phyloP scores from a whole-genome alignment of 2,888 invertebrate species.

The Helobdella robusta region DNA sequence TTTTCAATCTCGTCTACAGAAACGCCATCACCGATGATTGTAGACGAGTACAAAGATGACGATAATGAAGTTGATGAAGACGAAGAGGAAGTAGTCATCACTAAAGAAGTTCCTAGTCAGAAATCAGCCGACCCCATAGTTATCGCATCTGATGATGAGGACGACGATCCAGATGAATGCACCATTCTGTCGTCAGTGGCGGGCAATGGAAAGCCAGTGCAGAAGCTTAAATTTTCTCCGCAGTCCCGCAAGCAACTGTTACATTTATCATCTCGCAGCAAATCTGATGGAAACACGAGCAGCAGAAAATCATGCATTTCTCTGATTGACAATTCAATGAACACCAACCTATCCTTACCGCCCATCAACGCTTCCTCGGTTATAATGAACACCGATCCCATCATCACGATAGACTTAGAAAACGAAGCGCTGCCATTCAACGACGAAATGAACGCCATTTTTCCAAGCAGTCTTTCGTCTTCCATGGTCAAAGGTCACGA shows the following conservation, averaged over 20 bases:
- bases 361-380: too few relatives aligned
- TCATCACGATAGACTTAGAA: slow-evolving; percentile 13
- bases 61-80: slow-evolving; percentile 6
- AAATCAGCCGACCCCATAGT: slow-evolving; percentile 19
- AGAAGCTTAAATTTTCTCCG: not conserved
- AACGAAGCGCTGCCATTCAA: slow-evolving; percentile 12
- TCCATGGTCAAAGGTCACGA: slow-evolving; percentile 26
- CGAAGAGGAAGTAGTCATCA: slow-evolving; percentile 26
- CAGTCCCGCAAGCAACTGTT: not conserved
- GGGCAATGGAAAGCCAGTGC: not conserved
- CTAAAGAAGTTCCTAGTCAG: slow-evolving; percentile 22
- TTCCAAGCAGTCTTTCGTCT: not conserved
- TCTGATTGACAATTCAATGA: too few relatives aligned
- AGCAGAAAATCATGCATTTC: not conserved
- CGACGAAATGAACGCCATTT: not conserved
- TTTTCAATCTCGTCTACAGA: too few relatives aligned
- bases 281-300: not conserved
- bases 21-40: too few relatives aligned
- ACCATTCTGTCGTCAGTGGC: too few relatives aligned
- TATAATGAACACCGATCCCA: not conserved
- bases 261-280: not conserved
- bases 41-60: too few relatives aligned
- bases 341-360: too few relatives aligned
- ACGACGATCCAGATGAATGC: slow-evolving; percentile 21
- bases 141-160: slow-evolving; percentile 25